Evolutionary conservation across 2,113 vertebrate genomes (phyloP).

Genomic region (Mustela nigripes): DNA sequence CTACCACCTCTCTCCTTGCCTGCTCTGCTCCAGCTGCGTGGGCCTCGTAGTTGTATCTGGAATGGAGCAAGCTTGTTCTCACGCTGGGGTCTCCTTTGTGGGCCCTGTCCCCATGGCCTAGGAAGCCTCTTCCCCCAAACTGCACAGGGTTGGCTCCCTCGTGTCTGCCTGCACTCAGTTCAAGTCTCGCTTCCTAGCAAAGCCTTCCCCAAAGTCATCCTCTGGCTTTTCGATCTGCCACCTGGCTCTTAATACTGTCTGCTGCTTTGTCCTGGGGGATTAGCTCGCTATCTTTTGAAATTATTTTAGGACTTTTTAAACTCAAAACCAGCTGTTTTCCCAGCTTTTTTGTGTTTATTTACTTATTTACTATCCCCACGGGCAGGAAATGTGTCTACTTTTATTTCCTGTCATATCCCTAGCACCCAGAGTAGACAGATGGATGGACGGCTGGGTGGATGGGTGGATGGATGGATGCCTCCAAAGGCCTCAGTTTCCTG

Average conservation of each 20-base stretch:
- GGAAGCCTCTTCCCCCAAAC: not conserved
- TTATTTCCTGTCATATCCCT: not conserved
- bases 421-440: not conserved
- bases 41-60: not conserved
- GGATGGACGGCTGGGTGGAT: not conserved
- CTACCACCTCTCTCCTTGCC: not conserved
- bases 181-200: not conserved
- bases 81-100: not conserved
- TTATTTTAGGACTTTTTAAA: slow-evolving; percentile 14
- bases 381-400: not conserved
- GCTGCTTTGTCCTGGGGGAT: not conserved
- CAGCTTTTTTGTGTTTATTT: not conserved
- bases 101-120: not conserved
- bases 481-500: not conserved
- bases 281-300: not conserved
- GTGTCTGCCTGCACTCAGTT: not conserved
- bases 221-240: not conserved
- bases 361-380: not conserved
- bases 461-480: not conserved
- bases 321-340: not conserved
- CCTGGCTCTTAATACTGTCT: not conserved
- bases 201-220: not conserved
- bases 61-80: accelerated
- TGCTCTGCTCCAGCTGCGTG: not conserved
- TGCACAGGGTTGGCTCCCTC: not conserved